Evolutionary conservation across 2,797 vertebrate species (phyloP).

Genomic region (Ptychadena robeensis): DNA sequence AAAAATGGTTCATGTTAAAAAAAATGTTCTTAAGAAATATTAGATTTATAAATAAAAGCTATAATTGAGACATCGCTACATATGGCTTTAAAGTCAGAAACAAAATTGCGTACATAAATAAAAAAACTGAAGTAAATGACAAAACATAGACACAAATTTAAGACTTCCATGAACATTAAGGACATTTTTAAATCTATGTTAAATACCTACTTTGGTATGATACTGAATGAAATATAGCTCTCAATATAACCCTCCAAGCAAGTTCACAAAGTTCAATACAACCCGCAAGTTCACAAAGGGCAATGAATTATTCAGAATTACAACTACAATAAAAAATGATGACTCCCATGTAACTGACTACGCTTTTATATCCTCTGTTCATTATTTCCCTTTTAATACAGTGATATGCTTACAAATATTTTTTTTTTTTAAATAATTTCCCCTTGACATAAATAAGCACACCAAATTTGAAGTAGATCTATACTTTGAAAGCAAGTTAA

Average conservation of each 20-base stretch:
- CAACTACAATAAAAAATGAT: constrained; percentile 34
- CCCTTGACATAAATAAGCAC: too few species aligned
- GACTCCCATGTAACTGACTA: constrained; percentile 17
- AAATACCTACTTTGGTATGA: constrained; percentile 29
- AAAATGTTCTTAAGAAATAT: too few species aligned
- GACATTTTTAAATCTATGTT: constrained; percentile 40
- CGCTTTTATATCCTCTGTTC: constrained; percentile 15
- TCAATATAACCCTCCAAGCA: constrained; percentile 37
- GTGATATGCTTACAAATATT: constrained; percentile 14
- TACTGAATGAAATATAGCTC: constrained; percentile 28
- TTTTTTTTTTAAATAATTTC: too few species aligned
- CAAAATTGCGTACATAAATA: too few species aligned
- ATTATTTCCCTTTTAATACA: neutral
- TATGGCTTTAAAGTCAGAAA: too few species aligned
- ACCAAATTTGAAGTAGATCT: too few species aligned
- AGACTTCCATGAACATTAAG: neutral
- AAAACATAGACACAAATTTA: neutral
- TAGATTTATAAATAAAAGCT: too few species aligned
- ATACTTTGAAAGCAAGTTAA: too few species aligned
- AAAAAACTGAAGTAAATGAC: too few species aligned
- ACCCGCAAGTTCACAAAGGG: constrained; percentile 15
- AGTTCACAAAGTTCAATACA: constrained; percentile 34
- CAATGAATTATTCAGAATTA: constrained; percentile 40
- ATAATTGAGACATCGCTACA: too few species aligned
- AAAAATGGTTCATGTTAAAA: too few species aligned